Conservation (phyloP, 1,140 invertebrate species). For the Cryptotermes secundus region DNA sequence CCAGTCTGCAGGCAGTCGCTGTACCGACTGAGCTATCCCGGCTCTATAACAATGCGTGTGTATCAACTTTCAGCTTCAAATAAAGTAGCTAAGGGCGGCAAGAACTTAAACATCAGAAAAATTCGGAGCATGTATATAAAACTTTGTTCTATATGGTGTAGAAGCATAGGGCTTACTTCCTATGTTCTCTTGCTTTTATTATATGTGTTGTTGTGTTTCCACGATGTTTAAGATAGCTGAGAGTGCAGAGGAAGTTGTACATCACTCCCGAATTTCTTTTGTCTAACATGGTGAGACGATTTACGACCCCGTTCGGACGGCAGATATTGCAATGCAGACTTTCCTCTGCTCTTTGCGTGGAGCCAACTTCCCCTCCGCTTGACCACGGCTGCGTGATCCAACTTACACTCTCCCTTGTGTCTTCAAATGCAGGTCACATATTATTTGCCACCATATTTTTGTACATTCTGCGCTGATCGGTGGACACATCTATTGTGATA, state of each 20-base stretch:
- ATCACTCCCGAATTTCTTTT: constrained; percentile 3
- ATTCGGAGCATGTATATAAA: neutral
- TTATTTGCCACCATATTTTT: neutral
- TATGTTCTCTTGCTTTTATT: neutral
- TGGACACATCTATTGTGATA: neutral
- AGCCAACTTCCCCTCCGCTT: neutral
- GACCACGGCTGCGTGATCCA: neutral
- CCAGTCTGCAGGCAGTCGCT: too few species aligned
- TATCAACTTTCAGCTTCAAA: too few species aligned
- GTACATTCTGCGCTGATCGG: neutral
- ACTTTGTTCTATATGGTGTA: neutral
- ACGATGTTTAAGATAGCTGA: neutral
- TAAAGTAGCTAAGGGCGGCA: too few species aligned
- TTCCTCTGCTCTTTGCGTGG: neutral
- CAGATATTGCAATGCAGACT: neutral
- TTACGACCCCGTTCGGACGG: neutral
- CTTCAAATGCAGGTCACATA: neutral
- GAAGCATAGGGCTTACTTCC: neutral
- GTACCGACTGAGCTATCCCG: too few species aligned
- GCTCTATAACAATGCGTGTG: too few species aligned
- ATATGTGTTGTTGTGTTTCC: neutral
- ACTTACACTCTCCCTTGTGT: neutral
- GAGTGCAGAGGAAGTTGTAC: neutral
- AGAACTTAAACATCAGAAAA: too few species aligned
- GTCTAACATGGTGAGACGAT: neutral